Base-by-base conservation (phyloP, 2,113 vertebrate genomes). In the Pseudorhombus dupliciocellatus region DNA sequence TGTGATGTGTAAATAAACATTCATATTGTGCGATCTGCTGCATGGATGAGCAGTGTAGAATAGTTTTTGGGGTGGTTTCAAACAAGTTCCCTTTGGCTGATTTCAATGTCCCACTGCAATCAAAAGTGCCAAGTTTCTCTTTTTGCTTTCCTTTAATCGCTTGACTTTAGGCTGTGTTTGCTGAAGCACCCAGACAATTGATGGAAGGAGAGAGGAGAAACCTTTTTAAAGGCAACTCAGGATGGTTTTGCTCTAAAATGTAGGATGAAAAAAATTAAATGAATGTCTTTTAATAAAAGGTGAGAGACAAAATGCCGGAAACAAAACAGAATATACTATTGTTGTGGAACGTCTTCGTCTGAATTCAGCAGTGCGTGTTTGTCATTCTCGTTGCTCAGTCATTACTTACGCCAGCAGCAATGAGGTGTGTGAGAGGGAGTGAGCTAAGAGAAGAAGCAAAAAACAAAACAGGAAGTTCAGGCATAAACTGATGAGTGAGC, bases 401-500 rank as follows among this genome's bases (percentile, higher is more conserved):
- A 76, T 73, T 63, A 66, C 34, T 51, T 28, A 42, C 10, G 24
- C 28, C 64, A 60, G 31, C 2, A 24, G 73, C 70, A 66, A 72
- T 58, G 68, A 72, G 34, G 28, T 14, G 22, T 15, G 42, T 1
- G 42, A 46, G 4, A 46, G 18, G 42, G 42, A 20, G 18, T 4
- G 4, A 46, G 42, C 14, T 16, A 46, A 46, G 18, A 46, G 14
- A 26, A 15, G 5, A 10, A 40, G 8, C 24, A 7, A n/a, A 61
- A 31, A 18, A 57, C n/a, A n/a, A 21, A 20, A 46, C 46, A 70
- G 37, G 46, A 56, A 2, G 52, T 62, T 46, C 24, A 69, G 69
- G 21, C 68, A 30, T 60, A 50, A 50, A 50, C 20, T n/a, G 46
- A 50, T 50, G 46, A 50, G 46, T 21, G 46, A 50, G 20, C 1